phyloP scores from a whole-genome alignment of 1,140 invertebrate species.

The Anastatus disparis region DNA sequence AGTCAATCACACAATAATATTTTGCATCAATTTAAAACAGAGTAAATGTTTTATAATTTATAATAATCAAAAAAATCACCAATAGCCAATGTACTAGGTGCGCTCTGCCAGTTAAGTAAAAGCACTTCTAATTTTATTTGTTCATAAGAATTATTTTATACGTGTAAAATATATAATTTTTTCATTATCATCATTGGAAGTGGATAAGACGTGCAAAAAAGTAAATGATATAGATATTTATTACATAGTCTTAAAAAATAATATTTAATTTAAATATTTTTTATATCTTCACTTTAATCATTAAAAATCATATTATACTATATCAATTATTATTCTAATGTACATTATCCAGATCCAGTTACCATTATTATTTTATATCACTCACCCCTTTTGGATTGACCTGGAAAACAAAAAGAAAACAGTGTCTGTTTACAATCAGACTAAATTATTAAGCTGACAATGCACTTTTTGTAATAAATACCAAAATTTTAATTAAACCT shows the following conservation, averaged over 20 bases:
- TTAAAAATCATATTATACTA: too few species aligned
- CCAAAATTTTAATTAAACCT: neutral
- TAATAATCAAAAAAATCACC: neutral
- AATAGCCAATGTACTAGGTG: conserved; percentile 24
- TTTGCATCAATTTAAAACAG: too few species aligned
- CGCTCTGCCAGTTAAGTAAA: conserved; percentile 38
- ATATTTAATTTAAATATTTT: neutral
- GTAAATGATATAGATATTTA: neutral
- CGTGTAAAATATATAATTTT: neutral
- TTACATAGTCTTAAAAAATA: neutral
- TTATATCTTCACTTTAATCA: too few species aligned
- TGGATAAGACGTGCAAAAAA: conserved; percentile 9
- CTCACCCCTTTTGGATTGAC: neutral
- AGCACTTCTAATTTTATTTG: conserved; percentile 16
- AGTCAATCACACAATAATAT: too few species aligned
- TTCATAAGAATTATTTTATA: conserved; percentile 8
- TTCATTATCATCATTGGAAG: conserved; percentile 4
- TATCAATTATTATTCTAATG: conserved; percentile 11
- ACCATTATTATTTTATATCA: conserved; percentile 9
- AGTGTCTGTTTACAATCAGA: conserved; percentile 11
- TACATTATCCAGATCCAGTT: conserved; percentile 10
- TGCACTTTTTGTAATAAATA: neutral
- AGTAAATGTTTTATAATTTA: too few species aligned
- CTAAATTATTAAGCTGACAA: neutral
- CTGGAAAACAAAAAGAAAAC: neutral